A percentile compares a stretch with the other conserved stretches of the same genome.
phyloP scores from a whole-genome alignment of 2,113 vertebrate genomes.

The Takifugu flavidus region DNA sequence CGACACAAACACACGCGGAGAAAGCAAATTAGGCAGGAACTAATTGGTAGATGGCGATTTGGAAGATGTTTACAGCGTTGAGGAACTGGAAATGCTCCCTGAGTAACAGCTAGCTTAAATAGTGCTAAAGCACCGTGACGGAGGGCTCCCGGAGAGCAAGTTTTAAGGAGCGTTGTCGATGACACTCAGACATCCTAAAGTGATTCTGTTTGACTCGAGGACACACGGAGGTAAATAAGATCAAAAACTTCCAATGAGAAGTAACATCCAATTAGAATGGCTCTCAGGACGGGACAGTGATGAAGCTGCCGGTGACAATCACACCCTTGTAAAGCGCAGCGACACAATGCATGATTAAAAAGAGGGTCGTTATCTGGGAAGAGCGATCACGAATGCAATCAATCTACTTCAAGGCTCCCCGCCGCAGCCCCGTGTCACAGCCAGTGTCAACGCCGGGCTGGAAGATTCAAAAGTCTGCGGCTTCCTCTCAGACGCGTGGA shows the following conservation, averaged over 20 bases:
- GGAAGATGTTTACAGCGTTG: constrained; percentile 36
- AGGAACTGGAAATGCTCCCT: constrained; percentile 22
- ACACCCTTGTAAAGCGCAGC: constrained; percentile 59
- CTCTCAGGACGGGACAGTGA: constrained; percentile 67
- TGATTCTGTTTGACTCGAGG: constrained; percentile 13
- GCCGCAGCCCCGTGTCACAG: constrained; percentile 30
- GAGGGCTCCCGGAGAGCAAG: no score
- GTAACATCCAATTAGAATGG: constrained; percentile 47
- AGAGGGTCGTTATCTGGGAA: constrained; percentile 64
- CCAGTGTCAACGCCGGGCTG: constrained; percentile 35
- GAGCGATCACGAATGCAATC: constrained; percentile 67
- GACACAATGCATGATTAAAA: constrained; percentile 67
- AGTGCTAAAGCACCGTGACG: no score
- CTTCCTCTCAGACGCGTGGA: constrained; percentile 38
- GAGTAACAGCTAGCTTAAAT: no score
- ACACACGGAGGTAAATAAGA: constrained; percentile 37
- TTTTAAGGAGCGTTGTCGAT: no score
- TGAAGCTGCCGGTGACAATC: constrained; percentile 64
- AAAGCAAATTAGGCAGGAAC: constrained; percentile 18
- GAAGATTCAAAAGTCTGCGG: constrained; percentile 24
- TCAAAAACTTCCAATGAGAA: constrained; percentile 32
- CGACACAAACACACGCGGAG: constrained; percentile 27
- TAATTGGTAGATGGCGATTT: constrained; percentile 42
- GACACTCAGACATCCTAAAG: neutral
- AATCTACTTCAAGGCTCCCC: constrained; percentile 62